Evolutionary conservation across 2,888 invertebrate species (phyloP).

Genomic region (Pandemis heparana): DNA sequence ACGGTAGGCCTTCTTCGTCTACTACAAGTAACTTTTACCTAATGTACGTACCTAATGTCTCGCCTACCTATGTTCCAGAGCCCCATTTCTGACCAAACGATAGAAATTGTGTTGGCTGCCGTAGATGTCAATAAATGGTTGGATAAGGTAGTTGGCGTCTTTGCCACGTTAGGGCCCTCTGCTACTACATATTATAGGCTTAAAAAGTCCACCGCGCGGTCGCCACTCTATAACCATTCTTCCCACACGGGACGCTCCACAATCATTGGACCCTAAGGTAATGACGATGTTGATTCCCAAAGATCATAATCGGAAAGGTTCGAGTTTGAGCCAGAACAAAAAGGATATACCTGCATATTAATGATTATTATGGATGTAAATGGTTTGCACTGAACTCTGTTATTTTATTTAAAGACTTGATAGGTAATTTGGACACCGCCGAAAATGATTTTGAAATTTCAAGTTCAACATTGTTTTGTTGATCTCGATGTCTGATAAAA

Average conservation of each 20-base stretch:
- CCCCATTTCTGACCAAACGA: no score
- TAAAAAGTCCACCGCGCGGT: neutral
- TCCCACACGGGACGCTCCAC: neutral
- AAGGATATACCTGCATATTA: constrained; percentile 77
- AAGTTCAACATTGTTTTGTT: neutral
- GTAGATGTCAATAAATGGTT: no score
- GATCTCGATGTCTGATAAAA: neutral
- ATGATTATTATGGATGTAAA: constrained; percentile 83
- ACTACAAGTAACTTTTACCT: no score
- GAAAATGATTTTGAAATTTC: neutral
- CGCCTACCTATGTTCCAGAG: no score
- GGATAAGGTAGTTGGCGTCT: no score
- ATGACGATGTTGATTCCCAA: constrained; percentile 60
- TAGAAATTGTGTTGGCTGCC: no score
- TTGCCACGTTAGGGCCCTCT: no score
- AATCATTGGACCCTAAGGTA: constrained; percentile 67
- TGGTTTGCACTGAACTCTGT: constrained; percentile 71
- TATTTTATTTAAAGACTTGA: constrained; percentile 70
- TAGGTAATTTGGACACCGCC: constrained; percentile 68
- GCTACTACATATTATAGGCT: no score
- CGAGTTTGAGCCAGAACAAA: constrained; percentile 79
- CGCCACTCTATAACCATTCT: neutral
- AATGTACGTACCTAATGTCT: no score
- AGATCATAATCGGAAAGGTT: constrained; percentile 80
- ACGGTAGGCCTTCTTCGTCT: no score